These are phyloP conservation scores for Macrobrachium rosenbergii DNA, from an alignment of 1,140 invertebrate genomes.

Conservation along the genomic window DNA sequence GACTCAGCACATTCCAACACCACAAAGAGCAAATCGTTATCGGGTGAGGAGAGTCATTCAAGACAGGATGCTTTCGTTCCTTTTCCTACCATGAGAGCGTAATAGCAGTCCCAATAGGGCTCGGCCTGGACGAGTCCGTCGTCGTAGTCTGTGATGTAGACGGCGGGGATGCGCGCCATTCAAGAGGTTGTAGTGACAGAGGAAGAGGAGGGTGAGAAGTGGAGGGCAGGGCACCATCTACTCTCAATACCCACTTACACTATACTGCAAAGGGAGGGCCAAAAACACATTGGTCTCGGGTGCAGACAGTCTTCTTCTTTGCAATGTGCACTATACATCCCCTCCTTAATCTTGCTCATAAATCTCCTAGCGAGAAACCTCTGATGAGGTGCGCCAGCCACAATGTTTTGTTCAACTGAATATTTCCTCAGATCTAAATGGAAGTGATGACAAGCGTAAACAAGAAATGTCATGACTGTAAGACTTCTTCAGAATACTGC, in stretches of 20 bases:
- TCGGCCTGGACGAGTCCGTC: constrained; percentile 26
- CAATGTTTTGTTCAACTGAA: too few relatives aligned
- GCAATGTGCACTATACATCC: background rate
- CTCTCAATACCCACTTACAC: background rate
- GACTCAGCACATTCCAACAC: too few relatives aligned
- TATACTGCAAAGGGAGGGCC: background rate
- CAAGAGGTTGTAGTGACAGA: background rate
- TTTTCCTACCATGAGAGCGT: constrained; percentile 31
- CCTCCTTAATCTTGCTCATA: background rate
- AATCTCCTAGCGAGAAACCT: too few relatives aligned
- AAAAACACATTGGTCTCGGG: too few relatives aligned
- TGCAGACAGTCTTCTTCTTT: too few relatives aligned
- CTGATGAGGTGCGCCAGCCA: too few relatives aligned
- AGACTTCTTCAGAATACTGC: too few relatives aligned
- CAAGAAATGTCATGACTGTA: too few relatives aligned
- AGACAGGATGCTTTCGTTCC: background rate
- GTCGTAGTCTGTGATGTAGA: constrained; percentile 51
- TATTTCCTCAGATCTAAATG: too few relatives aligned
- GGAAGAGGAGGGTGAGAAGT: background rate
- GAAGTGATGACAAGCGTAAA: too few relatives aligned
- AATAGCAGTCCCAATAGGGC: constrained; percentile 47
- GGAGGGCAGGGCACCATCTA: background rate
- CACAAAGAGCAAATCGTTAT: too few relatives aligned
- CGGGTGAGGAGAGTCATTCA: too few relatives aligned
- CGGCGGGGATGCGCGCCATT: constrained; percentile 45